Evolutionary conservation across 2,888 invertebrate genomes (phyloP).

Genomic region (Seladonia tumulorum): DNA sequence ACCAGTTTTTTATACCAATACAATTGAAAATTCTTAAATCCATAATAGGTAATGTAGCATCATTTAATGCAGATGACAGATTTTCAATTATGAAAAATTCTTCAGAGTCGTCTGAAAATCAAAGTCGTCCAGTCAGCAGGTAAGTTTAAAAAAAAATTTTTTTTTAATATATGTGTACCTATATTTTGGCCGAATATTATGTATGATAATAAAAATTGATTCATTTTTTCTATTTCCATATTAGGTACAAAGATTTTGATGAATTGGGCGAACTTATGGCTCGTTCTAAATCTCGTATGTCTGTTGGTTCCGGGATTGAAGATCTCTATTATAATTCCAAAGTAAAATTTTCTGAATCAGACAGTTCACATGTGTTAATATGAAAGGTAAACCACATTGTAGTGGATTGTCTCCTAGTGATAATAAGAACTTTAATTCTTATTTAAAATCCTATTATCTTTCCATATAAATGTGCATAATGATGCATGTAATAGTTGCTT

Average conservation of each 20-base stretch:
- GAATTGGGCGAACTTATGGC: slow-evolving; percentile 84
- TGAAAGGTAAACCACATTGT: slow-evolving; percentile 65
- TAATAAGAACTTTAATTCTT: slow-evolving; percentile 26
- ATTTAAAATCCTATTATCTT: slow-evolving; percentile 24
- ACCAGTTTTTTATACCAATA: slow-evolving; percentile 8
- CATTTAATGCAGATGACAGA: slow-evolving; percentile 78
- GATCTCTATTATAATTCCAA: slow-evolving; percentile 80
- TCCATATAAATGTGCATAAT: slow-evolving; percentile 25
- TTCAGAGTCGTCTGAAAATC: slow-evolving; percentile 80
- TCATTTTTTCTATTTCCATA: slow-evolving; percentile 1
- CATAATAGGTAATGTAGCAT: slow-evolving; percentile 72
- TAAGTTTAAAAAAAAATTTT: slow-evolving; percentile 23
- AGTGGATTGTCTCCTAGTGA: slow-evolving; percentile 35
- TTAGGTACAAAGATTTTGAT: slow-evolving; percentile 86
- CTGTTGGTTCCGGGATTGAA: slow-evolving; percentile 80
- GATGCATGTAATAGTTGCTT: slow-evolving; percentile 23
- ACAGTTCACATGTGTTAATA: slow-evolving; percentile 79
- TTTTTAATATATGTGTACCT: not conserved
- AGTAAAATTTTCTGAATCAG: slow-evolving; percentile 79
- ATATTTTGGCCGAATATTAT: not conserved
- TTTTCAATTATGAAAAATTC: slow-evolving; percentile 79
- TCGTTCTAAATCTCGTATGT: slow-evolving; percentile 82
- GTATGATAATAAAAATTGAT: slow-evolving; percentile 12
- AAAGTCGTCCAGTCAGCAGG: slow-evolving; percentile 85
- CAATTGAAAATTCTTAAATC: slow-evolving; percentile 28